Evolutionary conservation across 1,140 invertebrate species (phyloP), one percentile per base, ranked within the genome.

Genomic region (Mylabris phalerata): DNA sequence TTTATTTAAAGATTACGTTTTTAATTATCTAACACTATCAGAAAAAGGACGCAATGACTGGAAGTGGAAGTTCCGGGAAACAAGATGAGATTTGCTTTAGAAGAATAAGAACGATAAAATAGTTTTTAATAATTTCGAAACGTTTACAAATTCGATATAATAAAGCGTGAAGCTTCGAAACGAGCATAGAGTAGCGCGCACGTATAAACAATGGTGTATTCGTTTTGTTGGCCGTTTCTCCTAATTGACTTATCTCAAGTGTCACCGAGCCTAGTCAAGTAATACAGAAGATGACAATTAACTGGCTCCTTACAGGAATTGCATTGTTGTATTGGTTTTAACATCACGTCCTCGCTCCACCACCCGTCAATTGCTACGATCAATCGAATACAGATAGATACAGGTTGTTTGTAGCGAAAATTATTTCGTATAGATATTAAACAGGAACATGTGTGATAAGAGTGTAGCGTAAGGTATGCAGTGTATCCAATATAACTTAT

Each of bases 191-290:
- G 19, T 19, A 19, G 19, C 19, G 19, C 19, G 13, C 13, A 13
- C 13, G 19, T 19, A 19, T 19, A 19, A 19, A 19, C 19, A 19
- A 19, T 19, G 19, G 19, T 19, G 19, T 19, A 19, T 19, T 19
- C 19, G 19, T 19, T 19, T 19, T 19, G 19, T 19, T 19, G 19
- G 19, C 19, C 25, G 48, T 42, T 45, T 47, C 44, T 50, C 54
- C 57, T 63, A 63, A 63, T 63, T 63, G 61, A 63, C 58, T 63
- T 63, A 63, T 63, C 61, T 60, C 47, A 40, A 60, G 43, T 52
- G 61, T 60, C 61, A 62, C 32, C 4, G 13, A 47, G 44, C 27
- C 44, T 48, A 58, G 19, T 32, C 50, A 38, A 60, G 50, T 52
- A 45, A 52, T 46, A 57, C 57, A 44, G 38, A 52, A 56, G 57